These are phyloP conservation scores for Sciaenops ocellatus DNA, from an alignment of 2,797 vertebrate genomes.

Conservation along the genomic window DNA sequence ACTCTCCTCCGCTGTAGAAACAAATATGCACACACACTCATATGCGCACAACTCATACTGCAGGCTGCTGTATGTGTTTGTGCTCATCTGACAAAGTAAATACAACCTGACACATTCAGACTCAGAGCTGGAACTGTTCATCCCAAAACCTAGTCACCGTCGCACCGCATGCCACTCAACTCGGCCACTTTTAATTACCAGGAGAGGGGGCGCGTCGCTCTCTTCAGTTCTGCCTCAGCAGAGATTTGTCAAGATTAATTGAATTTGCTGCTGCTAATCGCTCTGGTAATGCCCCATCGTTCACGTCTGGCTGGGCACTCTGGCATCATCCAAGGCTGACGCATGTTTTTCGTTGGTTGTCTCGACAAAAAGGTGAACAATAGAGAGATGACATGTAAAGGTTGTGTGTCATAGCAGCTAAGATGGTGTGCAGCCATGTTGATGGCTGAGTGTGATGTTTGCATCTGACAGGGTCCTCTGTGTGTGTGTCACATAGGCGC, in stretches of 20 bases:
- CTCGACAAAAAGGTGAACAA: conserved; percentile 62
- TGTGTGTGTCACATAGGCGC: conserved; percentile 66
- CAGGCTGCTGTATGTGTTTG: conserved; percentile 50
- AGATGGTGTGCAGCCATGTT: conserved; percentile 53
- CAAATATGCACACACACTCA: neutral
- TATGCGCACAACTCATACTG: conserved; percentile 21
- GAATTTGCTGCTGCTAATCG: conserved; percentile 86
- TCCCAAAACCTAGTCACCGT: conserved; percentile 76
- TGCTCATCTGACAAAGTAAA: conserved; percentile 72
- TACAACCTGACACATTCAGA: conserved; percentile 78
- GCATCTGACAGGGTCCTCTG: conserved; percentile 66
- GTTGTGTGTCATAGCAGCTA: conserved; percentile 53
- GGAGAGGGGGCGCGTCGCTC: conserved; percentile 74
- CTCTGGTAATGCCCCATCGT: conserved; percentile 82
- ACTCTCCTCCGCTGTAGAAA: conserved; percentile 40
- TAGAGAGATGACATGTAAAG: conserved; percentile 61
- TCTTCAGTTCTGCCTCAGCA: conserved; percentile 84
- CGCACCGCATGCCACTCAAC: conserved; percentile 76
- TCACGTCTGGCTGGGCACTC: conserved; percentile 75
- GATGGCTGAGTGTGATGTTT: conserved; percentile 58
- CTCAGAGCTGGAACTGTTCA: conserved; percentile 69
- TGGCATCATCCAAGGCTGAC: conserved; percentile 65
- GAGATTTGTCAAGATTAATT: conserved; percentile 90
- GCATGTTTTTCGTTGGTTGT: conserved; percentile 62
- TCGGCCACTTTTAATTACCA: conserved; percentile 86